phyloP scores from a whole-genome alignment of 30 jellyfish, hydroid and myxozoan species.

The Aurelia sp. region DNA sequence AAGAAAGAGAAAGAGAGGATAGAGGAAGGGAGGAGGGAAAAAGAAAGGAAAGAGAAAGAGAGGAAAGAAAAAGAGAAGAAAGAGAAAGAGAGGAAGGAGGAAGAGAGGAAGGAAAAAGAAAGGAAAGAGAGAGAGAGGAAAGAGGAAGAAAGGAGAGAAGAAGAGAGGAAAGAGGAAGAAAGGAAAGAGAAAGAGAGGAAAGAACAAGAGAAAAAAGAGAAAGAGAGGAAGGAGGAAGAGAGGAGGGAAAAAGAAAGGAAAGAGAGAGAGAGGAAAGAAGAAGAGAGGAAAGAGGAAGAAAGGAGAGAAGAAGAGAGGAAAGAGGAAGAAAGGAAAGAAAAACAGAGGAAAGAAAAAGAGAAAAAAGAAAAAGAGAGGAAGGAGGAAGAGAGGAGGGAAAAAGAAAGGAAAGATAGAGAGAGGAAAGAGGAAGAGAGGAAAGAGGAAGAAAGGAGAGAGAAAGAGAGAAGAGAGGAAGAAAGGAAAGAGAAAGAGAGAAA shows the following conservation, averaged over 20 bases:
- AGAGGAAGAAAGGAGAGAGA: not conserved
- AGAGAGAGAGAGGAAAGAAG: not conserved
- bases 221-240: not conserved
- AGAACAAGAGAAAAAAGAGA: not conserved
- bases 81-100: not conserved
- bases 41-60: too few relatives aligned
- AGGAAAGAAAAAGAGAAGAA: not conserved
- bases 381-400: not conserved
- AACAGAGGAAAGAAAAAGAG: not conserved
- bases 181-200: not conserved
- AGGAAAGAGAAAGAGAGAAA: not conserved
- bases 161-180: not conserved
- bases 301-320: not conserved
- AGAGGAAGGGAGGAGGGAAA: too few relatives aligned
- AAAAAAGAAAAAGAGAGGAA: not conserved
- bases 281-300: not conserved
- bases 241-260: not conserved
- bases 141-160: not conserved
- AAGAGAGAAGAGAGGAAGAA: not conserved
- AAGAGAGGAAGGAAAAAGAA: not conserved
- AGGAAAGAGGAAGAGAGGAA: not conserved
- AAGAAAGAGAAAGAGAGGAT: too few relatives aligned
- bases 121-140: not conserved
- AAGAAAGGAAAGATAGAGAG: not conserved
- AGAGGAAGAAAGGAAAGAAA: not conserved